phyloP scores from a whole-genome alignment of 1,140 invertebrate genomes.

The Dryas iulia region DNA sequence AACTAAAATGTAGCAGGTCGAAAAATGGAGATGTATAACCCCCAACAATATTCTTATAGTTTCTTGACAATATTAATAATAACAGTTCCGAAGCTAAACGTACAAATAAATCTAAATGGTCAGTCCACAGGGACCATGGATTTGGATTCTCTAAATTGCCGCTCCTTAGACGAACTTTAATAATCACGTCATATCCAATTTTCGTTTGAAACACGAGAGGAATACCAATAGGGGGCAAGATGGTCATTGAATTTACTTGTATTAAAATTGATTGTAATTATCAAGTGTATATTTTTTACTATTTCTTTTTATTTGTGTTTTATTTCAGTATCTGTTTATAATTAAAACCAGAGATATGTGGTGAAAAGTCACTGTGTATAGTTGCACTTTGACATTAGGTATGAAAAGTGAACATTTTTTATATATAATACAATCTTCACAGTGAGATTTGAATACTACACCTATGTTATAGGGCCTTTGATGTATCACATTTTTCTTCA shows the following conservation, averaged over 20 bases:
- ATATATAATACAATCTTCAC: too few species aligned
- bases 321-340: too few species aligned
- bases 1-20: too few species aligned
- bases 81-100: not conserved
- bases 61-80: not conserved
- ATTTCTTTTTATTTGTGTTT: not conserved
- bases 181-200: conserved; percentile 78
- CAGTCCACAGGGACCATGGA: conserved; percentile 56
- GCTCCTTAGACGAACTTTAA: conserved; percentile 73
- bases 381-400: too few species aligned
- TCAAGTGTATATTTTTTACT: not conserved
- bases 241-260: conserved; percentile 43
- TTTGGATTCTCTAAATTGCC: conserved; percentile 68
- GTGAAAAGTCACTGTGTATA: too few species aligned
- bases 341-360: too few species aligned
- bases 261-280: conserved; percentile 17
- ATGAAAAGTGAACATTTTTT: too few species aligned
- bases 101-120: conserved; percentile 57
- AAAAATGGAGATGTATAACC: too few species aligned
- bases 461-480: too few species aligned
- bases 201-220: conserved; percentile 55
- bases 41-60: not conserved
- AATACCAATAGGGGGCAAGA: conserved; percentile 60
- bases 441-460: too few species aligned
- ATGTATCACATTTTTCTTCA: too few species aligned